phyloP scores from a whole-genome alignment of 2,888 invertebrate genomes.

The Caenorhabditis sp. region DNA sequence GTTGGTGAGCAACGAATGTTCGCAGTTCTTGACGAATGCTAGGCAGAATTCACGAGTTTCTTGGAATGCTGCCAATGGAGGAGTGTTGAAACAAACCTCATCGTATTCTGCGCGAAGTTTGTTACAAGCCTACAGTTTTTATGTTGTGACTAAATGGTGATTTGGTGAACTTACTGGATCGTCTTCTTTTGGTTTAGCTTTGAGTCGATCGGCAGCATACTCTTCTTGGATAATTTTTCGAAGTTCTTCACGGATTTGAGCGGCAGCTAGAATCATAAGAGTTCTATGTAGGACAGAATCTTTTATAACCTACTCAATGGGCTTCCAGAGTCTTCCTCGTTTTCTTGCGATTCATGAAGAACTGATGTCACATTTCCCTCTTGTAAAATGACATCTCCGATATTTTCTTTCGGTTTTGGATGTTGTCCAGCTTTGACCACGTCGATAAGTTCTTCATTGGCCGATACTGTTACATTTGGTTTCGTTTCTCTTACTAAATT shows the following conservation, averaged over 20 bases:
- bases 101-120: constrained; percentile 48
- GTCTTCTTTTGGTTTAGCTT: constrained; percentile 6
- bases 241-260: constrained; percentile 32
- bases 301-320: constrained; percentile 10
- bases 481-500: constrained; percentile 12
- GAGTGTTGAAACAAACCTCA: constrained; percentile 47
- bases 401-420: neutral
- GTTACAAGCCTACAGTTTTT: constrained; percentile 11
- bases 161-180: constrained; percentile 22
- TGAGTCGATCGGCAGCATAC: constrained; percentile 2
- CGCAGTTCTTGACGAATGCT: constrained; percentile 51
- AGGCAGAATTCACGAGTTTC: constrained; percentile 52
- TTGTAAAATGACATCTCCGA: constrained; percentile 21
- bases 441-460: constrained; percentile 9
- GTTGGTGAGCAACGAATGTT: constrained; percentile 39
- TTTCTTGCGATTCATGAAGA: constrained; percentile 6
- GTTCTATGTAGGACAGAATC: neutral
- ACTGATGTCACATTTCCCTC: constrained; percentile 23
- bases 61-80: constrained; percentile 43
- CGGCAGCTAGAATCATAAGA: neutral
- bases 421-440: constrained; percentile 9
- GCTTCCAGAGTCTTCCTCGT: constrained; percentile 4
- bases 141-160: neutral
- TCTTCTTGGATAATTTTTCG: constrained; percentile 36
- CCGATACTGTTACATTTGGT: constrained; percentile 19